These are phyloP conservation scores for Cladopsammia gracilis DNA, from an alignment of 64 coral and sea anemone species.

Conservation along the genomic window DNA sequence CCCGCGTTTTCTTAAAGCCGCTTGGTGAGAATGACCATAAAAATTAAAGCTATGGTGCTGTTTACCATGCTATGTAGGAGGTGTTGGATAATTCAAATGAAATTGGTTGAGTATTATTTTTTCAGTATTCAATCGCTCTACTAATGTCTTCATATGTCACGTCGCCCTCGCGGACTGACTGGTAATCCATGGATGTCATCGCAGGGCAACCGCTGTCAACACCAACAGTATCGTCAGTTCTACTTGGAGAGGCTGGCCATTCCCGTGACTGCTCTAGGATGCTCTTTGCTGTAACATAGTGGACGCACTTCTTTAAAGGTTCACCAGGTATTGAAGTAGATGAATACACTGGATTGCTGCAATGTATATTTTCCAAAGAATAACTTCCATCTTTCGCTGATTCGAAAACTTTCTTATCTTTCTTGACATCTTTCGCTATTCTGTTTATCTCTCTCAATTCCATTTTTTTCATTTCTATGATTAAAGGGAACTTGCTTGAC, in stretches of 20 bases:
- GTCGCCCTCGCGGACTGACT: background rate
- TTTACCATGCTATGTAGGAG: no score
- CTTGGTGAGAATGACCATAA: no score
- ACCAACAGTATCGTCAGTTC: background rate
- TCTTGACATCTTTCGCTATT: no score
- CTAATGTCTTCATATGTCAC: background rate
- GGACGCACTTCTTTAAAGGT: background rate
- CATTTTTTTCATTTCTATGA: background rate
- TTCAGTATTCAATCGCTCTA: no score
- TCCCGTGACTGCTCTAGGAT: background rate
- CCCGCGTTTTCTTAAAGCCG: constrained; percentile 75
- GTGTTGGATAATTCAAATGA: no score
- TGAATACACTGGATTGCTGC: no score
- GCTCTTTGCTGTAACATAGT: background rate
- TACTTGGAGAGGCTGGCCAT: background rate
- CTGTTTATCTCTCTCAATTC: background rate
- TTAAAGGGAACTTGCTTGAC: background rate
- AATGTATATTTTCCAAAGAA: no score
- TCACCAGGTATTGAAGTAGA: no score
- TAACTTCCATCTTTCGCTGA: background rate
- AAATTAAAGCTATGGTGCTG: no score
- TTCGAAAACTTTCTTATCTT: background rate
- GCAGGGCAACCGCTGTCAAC: background rate
- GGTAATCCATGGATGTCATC: background rate
- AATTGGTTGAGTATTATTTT: no score